Percentiles rank a stretch among this genome's conserved stretches.
phyloP scores from a whole-genome alignment of 2,797 vertebrate genomes.

The Vipera latastei region DNA sequence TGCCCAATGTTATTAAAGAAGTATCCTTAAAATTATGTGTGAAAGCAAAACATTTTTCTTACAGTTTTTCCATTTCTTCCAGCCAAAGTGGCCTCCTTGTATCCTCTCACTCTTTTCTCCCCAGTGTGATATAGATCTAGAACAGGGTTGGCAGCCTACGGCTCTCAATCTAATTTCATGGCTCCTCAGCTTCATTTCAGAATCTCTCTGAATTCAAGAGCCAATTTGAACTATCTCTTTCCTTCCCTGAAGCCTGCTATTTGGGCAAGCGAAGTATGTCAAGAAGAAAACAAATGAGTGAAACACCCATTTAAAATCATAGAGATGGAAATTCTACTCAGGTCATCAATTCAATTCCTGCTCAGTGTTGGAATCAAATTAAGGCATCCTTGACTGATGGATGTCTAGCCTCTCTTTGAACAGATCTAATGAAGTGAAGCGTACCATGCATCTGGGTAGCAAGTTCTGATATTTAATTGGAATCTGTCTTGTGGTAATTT shows the following conservation, averaged over 20 bases:
- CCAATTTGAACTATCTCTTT: not conserved
- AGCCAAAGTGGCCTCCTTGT: not conserved
- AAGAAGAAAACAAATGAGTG: not conserved
- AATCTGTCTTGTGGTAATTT: not conserved
- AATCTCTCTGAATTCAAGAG: not conserved
- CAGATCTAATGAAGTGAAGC: not conserved
- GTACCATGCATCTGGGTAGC: not conserved
- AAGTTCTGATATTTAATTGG: not conserved
- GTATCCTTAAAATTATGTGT: not conserved
- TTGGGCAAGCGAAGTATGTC: not conserved
- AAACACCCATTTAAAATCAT: not conserved
- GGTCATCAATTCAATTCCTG: not conserved
- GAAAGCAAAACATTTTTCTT: not conserved
- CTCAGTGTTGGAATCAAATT: not conserved
- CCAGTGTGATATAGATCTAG: not conserved
- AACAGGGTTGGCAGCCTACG: not conserved
- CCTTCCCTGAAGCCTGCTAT: not conserved
- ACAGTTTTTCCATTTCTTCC: not conserved
- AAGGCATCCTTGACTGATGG: not conserved
- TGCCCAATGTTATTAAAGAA: not conserved
- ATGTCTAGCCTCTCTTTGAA: not conserved
- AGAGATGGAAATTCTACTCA: not conserved
- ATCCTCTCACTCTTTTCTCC: not conserved
- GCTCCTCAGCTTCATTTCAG: not conserved
- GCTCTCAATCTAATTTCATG: not conserved